A percentile compares a stretch with the other conserved stretches of the same genome.
These are phyloP conservation scores for Cygnus atratus DNA, from an alignment of 2,113 vertebrate species.

Conservation along the genomic window DNA sequence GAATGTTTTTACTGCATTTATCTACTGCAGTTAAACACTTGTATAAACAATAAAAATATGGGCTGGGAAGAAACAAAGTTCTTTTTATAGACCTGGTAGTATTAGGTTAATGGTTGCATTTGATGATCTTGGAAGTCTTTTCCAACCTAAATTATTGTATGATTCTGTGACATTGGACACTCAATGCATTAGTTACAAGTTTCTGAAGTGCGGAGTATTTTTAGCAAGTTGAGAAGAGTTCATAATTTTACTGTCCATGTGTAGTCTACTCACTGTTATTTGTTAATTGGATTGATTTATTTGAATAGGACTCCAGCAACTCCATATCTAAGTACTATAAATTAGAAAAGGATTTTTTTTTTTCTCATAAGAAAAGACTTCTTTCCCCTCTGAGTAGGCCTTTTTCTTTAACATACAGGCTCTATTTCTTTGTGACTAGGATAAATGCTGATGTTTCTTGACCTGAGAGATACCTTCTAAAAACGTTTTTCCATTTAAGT, in stretches of 20 bases:
- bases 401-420: constrained; percentile 39
- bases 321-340: not conserved
- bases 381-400: constrained; percentile 12
- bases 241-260: constrained; percentile 21
- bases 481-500: constrained; percentile 21
- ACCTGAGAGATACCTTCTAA: not conserved
- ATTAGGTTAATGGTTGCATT: too few relatives aligned
- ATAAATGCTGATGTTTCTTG: constrained; percentile 45
- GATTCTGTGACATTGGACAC: too few relatives aligned
- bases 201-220: not conserved
- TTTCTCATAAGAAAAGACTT: constrained; percentile 31
- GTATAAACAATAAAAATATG: not conserved
- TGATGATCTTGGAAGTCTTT: too few relatives aligned
- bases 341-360: constrained; percentile 50
- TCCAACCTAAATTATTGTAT: too few relatives aligned
- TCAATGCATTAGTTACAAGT: not conserved
- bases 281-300: constrained; percentile 40
- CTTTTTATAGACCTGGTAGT: not conserved
- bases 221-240: not conserved
- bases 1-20: not conserved
- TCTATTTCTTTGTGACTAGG: constrained; percentile 28
- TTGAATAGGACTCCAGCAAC: not conserved
- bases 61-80: not conserved
- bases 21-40: not conserved
- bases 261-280: not conserved